phyloP scores from a whole-genome alignment of 2,888 invertebrate genomes.

The Noctua fimbriata region DNA sequence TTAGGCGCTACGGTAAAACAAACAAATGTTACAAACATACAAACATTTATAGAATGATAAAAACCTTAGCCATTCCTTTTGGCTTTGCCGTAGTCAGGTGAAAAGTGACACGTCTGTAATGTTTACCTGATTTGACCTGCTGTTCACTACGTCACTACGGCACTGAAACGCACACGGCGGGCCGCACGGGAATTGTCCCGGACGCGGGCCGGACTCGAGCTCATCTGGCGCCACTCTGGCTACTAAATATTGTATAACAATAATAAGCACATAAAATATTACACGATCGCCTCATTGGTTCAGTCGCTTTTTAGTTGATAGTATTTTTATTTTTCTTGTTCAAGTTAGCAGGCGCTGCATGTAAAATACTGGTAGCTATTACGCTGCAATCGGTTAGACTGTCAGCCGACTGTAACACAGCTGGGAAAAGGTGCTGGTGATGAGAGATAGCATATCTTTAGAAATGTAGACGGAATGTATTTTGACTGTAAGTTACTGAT shows the following conservation, averaged over 20 bases:
- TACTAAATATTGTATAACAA: constrained; percentile 37
- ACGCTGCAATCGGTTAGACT: neutral
- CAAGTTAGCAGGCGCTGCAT: constrained; percentile 2
- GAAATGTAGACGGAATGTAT: neutral
- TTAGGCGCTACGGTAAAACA: neutral
- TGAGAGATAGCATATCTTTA: neutral
- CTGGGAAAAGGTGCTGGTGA: neutral
- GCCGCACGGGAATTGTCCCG: constrained; percentile 51
- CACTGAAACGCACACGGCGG: constrained; percentile 14
- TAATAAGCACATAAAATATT: constrained; percentile 48
- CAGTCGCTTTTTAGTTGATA: constrained; percentile 9
- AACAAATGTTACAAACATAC: neutral
- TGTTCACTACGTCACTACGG: neutral
- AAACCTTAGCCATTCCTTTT: neutral
- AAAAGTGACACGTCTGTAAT: too few relatives aligned
- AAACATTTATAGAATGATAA: neutral
- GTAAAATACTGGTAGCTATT: neutral
- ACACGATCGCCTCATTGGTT: constrained; percentile 10
- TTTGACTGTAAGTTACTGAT: neutral
- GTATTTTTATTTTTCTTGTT: neutral
- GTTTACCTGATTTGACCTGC: constrained; percentile 12
- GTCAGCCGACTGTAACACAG: neutral
- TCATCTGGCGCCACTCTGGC: constrained; percentile 36
- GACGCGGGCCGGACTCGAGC: constrained; percentile 37
- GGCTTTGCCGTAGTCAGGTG: neutral